phyloP scores from a whole-genome alignment of 2,888 invertebrate genomes.

The Pheosia tremula region DNA sequence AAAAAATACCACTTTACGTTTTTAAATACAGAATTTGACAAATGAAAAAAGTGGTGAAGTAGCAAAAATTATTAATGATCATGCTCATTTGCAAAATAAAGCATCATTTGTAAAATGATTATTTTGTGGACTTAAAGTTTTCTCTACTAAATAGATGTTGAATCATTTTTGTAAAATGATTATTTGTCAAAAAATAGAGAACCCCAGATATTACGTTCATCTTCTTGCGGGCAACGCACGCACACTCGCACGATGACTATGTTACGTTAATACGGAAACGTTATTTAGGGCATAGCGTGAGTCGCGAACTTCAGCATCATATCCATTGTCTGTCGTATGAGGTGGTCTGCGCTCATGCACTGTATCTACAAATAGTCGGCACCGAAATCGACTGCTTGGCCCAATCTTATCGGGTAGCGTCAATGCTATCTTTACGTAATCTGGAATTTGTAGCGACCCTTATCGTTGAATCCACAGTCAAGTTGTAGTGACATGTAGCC shows the following conservation, averaged over 20 bases:
- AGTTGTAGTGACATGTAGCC: constrained; percentile 14
- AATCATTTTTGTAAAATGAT: too few relatives aligned
- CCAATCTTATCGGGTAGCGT: constrained; percentile 31
- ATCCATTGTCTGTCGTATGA: constrained; percentile 10
- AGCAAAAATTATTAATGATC: too few relatives aligned
- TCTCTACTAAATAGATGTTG: too few relatives aligned
- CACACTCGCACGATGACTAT: constrained; percentile 32
- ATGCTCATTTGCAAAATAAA: too few relatives aligned
- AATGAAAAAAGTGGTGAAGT: too few relatives aligned
- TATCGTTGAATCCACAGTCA: constrained; percentile 7
- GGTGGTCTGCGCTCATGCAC: background rate
- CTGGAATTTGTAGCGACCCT: constrained; percentile 8
- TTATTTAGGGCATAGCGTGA: constrained; percentile 54
- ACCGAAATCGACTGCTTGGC: constrained; percentile 6
- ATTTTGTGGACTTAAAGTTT: too few relatives aligned
- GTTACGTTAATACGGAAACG: constrained; percentile 62
- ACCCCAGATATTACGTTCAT: background rate
- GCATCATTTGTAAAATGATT: too few relatives aligned
- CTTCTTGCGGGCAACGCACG: constrained; percentile 12
- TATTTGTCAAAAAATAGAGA: too few relatives aligned
- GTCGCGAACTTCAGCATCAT: constrained; percentile 36
- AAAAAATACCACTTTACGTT: too few relatives aligned
- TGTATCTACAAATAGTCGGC: background rate
- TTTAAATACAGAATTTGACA: too few relatives aligned
- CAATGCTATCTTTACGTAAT: constrained; percentile 27